Percentiles rank a stretch among this genome's conserved stretches.
phyloP scores from a whole-genome alignment of 2,888 invertebrate genomes.

The Folsomia candida region DNA sequence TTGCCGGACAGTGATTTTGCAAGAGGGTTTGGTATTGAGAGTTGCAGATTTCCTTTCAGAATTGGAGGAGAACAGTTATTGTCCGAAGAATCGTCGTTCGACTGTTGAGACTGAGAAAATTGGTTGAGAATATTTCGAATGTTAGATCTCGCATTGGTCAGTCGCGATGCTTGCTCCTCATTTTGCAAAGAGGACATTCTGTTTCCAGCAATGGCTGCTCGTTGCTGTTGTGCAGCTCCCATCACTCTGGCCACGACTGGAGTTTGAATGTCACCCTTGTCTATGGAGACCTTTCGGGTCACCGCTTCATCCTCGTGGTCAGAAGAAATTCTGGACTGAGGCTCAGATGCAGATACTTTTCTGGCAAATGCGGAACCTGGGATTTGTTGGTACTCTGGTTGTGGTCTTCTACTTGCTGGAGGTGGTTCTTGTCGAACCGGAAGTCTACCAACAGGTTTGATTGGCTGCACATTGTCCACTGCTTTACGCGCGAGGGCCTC shows the following conservation, averaged over 20 bases:
- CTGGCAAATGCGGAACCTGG: slow-evolving; percentile 38
- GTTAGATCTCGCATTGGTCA: slow-evolving; percentile 44
- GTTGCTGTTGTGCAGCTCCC: slow-evolving; percentile 70
- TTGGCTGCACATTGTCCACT: background rate
- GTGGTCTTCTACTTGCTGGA: slow-evolving; percentile 13
- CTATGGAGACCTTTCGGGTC: background rate
- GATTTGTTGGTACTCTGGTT: slow-evolving; percentile 26
- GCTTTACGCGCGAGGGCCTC: slow-evolving; percentile 34
- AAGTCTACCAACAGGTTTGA: slow-evolving; percentile 19
- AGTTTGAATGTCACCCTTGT: slow-evolving; percentile 30
- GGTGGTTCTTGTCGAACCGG: background rate
- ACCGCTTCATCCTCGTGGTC: background rate
- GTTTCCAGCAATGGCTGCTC: slow-evolving; percentile 62
- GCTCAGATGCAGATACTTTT: slow-evolving; percentile 17
- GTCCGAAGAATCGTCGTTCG: slow-evolving; percentile 20
- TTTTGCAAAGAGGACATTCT: slow-evolving; percentile 37
- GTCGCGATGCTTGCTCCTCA: slow-evolving; percentile 29
- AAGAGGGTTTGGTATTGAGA: slow-evolving; percentile 44
- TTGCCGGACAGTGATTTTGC: slow-evolving; percentile 48
- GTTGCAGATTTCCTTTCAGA: slow-evolving; percentile 25
- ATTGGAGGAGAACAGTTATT: slow-evolving; percentile 24
- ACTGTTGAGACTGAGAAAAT: slow-evolving; percentile 35
- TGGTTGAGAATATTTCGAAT: slow-evolving; percentile 43
- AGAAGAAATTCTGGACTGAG: slow-evolving; percentile 1
- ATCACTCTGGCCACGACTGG: slow-evolving; percentile 68